Evolutionary conservation across 2,888 invertebrate species (phyloP).

Genomic region (Diploptera punctata): DNA sequence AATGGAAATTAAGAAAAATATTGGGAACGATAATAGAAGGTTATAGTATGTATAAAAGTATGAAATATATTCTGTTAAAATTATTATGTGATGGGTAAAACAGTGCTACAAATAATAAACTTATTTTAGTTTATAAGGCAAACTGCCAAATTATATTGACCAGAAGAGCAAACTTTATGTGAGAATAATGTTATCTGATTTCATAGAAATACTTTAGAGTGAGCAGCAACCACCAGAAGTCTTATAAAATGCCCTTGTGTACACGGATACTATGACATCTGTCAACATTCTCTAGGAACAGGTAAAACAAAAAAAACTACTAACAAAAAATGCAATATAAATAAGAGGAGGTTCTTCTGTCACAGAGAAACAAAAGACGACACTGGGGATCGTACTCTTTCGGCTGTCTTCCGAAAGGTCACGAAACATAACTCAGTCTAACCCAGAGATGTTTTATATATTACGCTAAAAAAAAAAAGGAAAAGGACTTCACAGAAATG

Average conservation of each 20-base stretch:
- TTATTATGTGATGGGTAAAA: too few species aligned
- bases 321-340: constrained; percentile 27
- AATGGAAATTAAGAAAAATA: too few species aligned
- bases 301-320: neutral
- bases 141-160: constrained; percentile 3
- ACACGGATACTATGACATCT: constrained; percentile 22
- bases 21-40: too few species aligned
- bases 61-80: too few species aligned
- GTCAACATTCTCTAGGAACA: constrained; percentile 17
- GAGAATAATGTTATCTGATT: constrained; percentile 1
- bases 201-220: neutral
- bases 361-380: constrained; percentile 16
- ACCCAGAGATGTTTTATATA: constrained; percentile 21
- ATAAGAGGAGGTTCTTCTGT: constrained; percentile 22
- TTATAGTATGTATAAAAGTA: too few species aligned
- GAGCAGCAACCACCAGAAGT: constrained; percentile 20
- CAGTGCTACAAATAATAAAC: too few species aligned
- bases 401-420: constrained; percentile 22
- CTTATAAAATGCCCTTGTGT: constrained; percentile 12
- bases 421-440: constrained; percentile 24
- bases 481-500: neutral
- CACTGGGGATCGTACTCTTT: constrained; percentile 3
- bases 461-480: neutral
- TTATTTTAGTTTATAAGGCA: too few species aligned
- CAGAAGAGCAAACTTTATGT: neutral